Evolutionary conservation across 1,140 invertebrate genomes (phyloP), one percentile per base, ranked within the genome.

Genomic region (Diabrotica virgifera): DNA sequence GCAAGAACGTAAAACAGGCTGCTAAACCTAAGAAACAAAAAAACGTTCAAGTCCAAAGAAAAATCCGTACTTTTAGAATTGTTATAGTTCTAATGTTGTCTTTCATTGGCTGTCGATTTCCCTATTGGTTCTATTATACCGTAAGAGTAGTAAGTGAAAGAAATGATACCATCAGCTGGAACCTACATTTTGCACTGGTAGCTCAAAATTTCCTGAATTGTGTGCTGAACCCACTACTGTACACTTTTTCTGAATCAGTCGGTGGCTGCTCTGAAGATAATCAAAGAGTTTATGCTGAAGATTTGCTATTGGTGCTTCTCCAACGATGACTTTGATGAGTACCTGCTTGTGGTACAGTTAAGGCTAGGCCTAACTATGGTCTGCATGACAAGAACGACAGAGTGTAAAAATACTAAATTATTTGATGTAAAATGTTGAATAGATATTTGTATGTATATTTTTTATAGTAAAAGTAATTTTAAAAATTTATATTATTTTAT

Each of bases 211-310:
- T 85, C 5, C 51, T 82, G 5, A 84, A 82, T 57, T 82, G 82
- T 24, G 78, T 79, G 2, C 36, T 85, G 5, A 84, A 86, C 78
- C 85, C 85, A 3, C 79, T 85, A 37, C 72, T 86, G 4, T 86
- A 85, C 64, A 81, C 82, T 0, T 86, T n/a, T 84, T 67, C 72
- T 85, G 3, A 79, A 82, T 13, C 78, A 82, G 63, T 81, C 83
- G 6, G 73, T 85, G 36, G 62, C 62, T 5, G 54, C 68, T 13
- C 66, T 67, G 8, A 66, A 52, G 11, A 55, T 69, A 14, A 63
- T 69, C 36, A 65, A 65, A 9, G 70, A 71, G 56, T 72, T 74
- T 55, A 51, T 71, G 7, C 70, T 63, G 13, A 67, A 73, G 56
- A 70, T 76, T 12, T 73, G 71, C 12, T 79, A 72, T 57, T 78